Percentiles rank a stretch among this genome's conserved stretches.
These are phyloP conservation scores for Schmidtea mediterranea DNA, from an alignment of 1,140 invertebrate genomes.

Conservation along the genomic window DNA sequence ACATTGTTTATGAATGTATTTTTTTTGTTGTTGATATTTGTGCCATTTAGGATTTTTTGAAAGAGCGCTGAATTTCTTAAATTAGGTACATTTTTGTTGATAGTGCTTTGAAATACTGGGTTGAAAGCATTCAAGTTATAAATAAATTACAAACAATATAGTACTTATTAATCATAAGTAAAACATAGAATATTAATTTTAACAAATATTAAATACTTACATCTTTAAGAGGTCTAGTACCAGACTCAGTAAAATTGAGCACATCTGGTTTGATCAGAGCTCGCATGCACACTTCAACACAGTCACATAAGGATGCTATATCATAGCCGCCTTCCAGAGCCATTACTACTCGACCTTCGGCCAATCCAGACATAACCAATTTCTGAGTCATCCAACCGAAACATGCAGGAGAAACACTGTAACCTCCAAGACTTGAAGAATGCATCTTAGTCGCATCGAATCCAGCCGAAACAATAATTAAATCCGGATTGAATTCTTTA, in stretches of 20 bases:
- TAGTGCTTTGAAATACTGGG: no score
- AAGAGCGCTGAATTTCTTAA: no score
- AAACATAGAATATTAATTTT: no score
- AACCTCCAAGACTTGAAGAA: slow-evolving; percentile 69
- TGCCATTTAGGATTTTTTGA: no score
- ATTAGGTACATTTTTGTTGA: no score
- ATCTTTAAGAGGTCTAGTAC: background rate
- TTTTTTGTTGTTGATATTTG: no score
- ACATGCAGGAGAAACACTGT: slow-evolving; percentile 63
- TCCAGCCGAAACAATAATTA: slow-evolving; percentile 78
- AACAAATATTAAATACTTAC: no score
- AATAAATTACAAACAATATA: no score
- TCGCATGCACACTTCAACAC: slow-evolving; percentile 73
- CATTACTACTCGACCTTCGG: slow-evolving; percentile 47
- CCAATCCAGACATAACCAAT: slow-evolving; percentile 15
- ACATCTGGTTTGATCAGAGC: slow-evolving; percentile 39
- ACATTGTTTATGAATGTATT: no score
- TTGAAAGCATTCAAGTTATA: no score
- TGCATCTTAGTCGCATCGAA: slow-evolving; percentile 91
- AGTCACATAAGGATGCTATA: slow-evolving; percentile 73
- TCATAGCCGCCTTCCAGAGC: slow-evolving; percentile 79
- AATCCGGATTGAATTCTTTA: slow-evolving; percentile 59
- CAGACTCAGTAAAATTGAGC: slow-evolving; percentile 2
- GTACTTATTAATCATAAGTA: no score
- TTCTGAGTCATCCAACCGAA: background rate